Evolutionary conservation across 2,888 invertebrate species (phyloP).

Genomic region (Xylota sylvarum): DNA sequence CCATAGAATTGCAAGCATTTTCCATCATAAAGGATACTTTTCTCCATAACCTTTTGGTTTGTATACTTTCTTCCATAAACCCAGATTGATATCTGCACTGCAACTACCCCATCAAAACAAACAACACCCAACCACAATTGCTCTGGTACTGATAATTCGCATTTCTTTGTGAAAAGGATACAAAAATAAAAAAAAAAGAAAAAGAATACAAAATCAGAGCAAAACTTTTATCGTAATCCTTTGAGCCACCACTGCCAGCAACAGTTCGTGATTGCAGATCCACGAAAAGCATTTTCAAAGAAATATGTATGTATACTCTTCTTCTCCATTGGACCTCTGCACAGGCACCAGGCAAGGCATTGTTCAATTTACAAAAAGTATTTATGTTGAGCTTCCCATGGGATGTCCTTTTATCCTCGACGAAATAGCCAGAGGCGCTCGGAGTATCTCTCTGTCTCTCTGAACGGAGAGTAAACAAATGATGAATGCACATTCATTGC

Average conservation of each 20-base stretch:
- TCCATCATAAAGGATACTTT: constrained; percentile 4
- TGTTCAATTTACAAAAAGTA: constrained; percentile 58
- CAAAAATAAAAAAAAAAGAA: no score
- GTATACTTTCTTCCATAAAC: not conserved
- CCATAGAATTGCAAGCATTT: constrained; percentile 8
- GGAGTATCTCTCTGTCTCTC: constrained; percentile 17
- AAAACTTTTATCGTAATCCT: constrained; percentile 56
- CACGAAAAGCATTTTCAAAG: constrained; percentile 32
- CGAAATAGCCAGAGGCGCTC: constrained; percentile 28
- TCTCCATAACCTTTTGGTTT: not conserved
- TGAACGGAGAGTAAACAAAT: constrained; percentile 31
- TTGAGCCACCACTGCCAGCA: constrained; percentile 49
- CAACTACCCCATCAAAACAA: not conserved
- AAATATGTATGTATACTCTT: constrained; percentile 16
- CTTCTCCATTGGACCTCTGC: constrained; percentile 27
- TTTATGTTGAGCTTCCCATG: constrained; percentile 37
- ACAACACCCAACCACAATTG: constrained; percentile 10
- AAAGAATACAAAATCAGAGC: not conserved
- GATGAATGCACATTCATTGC: constrained; percentile 44
- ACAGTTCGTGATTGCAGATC: constrained; percentile 47
- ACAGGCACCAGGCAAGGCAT: constrained; percentile 18
- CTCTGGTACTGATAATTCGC: constrained; percentile 26
- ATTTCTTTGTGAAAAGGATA: constrained; percentile 30
- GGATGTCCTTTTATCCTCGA: constrained; percentile 60
- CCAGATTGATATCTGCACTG: constrained; percentile 21